Conservation (phyloP, 2,113 vertebrate genomes). For the Cathartes aura region DNA sequence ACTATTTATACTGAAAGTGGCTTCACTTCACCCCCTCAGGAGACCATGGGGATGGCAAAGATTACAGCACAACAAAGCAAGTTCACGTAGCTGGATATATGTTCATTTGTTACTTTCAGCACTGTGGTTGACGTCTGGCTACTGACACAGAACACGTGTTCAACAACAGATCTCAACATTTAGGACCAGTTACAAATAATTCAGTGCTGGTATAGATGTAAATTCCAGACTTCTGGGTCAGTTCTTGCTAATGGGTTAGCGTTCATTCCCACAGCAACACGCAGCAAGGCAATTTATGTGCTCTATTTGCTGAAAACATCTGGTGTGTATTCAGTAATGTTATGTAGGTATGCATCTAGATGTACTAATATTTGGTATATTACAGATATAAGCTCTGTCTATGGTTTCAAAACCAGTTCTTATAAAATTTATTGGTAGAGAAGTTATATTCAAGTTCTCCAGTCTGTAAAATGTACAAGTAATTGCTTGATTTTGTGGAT, state of each 20-base stretch:
- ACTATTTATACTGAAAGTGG: neutral
- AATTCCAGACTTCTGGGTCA: neutral
- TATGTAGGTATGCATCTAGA: neutral
- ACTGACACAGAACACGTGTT: neutral
- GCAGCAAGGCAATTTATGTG: neutral
- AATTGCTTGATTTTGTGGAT: neutral
- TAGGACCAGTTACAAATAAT: neutral
- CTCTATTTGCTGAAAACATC: neutral
- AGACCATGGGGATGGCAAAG: neutral
- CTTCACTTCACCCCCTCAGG: neutral
- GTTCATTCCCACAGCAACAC: neutral
- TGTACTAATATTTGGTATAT: neutral
- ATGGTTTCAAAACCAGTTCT: neutral
- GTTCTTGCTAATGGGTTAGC: neutral
- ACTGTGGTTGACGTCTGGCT: neutral
- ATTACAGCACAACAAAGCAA: neutral
- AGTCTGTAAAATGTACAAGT: neutral
- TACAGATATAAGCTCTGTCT: neutral
- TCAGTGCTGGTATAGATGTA: neutral
- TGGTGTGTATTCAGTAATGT: neutral
- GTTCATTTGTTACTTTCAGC: neutral
- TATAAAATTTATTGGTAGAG: neutral
- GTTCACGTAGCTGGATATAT: accelerated
- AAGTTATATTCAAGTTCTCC: neutral
- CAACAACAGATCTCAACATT: neutral